phyloP scores from a whole-genome alignment of 2,113 vertebrate genomes.

The Paradisaea rubra region DNA sequence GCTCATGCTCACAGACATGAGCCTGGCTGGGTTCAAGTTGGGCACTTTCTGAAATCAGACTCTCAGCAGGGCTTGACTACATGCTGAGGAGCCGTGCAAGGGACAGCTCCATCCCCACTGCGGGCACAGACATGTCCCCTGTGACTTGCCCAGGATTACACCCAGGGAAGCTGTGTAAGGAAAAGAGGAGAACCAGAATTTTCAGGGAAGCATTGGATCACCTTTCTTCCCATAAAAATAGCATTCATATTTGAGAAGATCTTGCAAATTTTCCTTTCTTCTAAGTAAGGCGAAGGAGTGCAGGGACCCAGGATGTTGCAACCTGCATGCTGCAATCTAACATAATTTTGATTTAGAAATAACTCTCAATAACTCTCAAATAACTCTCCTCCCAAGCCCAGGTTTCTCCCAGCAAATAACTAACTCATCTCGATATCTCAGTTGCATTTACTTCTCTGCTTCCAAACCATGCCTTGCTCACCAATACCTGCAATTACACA shows the following conservation, averaged over 20 bases:
- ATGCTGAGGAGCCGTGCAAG: background rate
- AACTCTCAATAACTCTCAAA: background rate
- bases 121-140: background rate
- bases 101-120: background rate
- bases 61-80: background rate
- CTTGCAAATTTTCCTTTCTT: background rate
- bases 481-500: background rate
- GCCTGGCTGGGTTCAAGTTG: background rate
- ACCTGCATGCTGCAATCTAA: background rate
- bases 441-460: background rate
- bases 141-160: background rate
- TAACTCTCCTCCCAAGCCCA: background rate
- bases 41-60: background rate
- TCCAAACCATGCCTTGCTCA: background rate
- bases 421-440: background rate
- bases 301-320: background rate
- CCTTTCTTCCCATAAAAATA: background rate
- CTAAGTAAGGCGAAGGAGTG: background rate
- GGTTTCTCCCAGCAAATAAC: background rate
- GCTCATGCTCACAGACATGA: background rate
- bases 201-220: background rate
- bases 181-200: background rate
- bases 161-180: background rate
- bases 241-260: background rate
- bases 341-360: background rate